Evolutionary conservation across 1,140 invertebrate genomes (phyloP), one percentile per base, ranked within the genome.

Genomic region (Vollenhovia emeryi): DNA sequence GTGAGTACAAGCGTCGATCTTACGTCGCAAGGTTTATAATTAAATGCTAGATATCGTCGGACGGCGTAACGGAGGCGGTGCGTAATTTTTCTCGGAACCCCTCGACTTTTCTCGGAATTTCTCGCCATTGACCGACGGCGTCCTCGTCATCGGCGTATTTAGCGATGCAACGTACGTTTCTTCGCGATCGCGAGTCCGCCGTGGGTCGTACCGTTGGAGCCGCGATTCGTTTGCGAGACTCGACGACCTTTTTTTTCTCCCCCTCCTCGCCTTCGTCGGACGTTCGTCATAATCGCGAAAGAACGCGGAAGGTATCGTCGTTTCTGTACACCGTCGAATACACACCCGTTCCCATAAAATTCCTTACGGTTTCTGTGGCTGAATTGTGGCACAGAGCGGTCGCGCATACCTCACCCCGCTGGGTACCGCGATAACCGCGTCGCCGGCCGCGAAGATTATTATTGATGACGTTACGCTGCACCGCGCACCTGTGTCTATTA

Each of bases 291-390:
- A 80, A 79, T 68, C 55, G 50, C 84, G 27, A 73, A 69, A 86
- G 79, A 62, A 90, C 40, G 88, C 86, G 86, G 73, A 89, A 89
- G 78, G 2, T 60, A 76, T 64, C 36, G 33, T 45, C 30, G 55
- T 68, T 82, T 73, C 84, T 60, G 40, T 9, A 36, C 68, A 66
- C 30, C 30, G 30, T 66, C 68, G 68, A 76, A 85, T 82, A 55
- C 64, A 78, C 91, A 91, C 88, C 89, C 89, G 89, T 92, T 93
- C 91, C 83, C 91, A 91, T 93, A 87, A 93, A 90, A 92, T 93
- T 93, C 92, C 92, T 93, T 92, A 93, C 92, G 92, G 92, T 93
- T 92, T 91, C 90, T 84, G 89, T 85, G 82, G 90, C 87, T 89
- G 88, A 92, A 92, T 92, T 90, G 86, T 89, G 86, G 75, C 83